Evolutionary conservation across 2,888 invertebrate species (phyloP).

Genomic region (Leistus spinibarbis): DNA sequence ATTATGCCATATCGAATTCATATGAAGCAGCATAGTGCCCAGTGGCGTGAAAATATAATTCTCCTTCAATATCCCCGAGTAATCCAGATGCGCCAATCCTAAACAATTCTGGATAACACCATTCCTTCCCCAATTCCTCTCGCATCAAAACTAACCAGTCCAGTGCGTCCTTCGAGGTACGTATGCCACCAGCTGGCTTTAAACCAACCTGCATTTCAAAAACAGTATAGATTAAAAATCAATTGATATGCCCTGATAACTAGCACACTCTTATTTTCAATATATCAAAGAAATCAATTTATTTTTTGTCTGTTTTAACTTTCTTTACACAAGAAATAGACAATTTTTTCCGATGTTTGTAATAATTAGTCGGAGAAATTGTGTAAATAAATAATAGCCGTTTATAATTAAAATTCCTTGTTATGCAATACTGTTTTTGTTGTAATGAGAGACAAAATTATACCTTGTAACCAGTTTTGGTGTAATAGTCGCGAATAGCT

Average conservation of each 20-base stretch:
- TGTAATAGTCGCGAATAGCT: conserved; percentile 83
- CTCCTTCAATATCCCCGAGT: conserved; percentile 75
- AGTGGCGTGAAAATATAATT: conserved; percentile 58
- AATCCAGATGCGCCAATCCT: conserved; percentile 95
- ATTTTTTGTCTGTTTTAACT: conserved; percentile 25
- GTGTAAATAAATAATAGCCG: background rate
- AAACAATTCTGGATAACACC: conserved; percentile 82
- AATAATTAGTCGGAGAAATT: background rate
- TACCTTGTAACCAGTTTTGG: conserved; percentile 73
- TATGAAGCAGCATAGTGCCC: conserved; percentile 49
- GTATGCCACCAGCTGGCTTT: conserved; percentile 97
- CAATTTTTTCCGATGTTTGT: conserved; percentile 3
- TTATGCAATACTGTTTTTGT: background rate
- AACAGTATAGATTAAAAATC: background rate
- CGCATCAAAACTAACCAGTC: conserved; percentile 86
- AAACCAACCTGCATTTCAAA: conserved; percentile 77
- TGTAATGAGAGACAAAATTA: background rate
- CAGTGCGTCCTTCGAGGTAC: conserved; percentile 82
- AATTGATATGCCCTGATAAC: background rate
- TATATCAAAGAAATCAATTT: conserved; percentile 19
- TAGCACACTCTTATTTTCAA: conserved; percentile 15
- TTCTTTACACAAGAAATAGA: conserved; percentile 14
- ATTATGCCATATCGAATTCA: conserved; percentile 52
- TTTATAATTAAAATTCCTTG: background rate
- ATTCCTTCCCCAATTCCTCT: conserved; percentile 83